These are phyloP conservation scores for Capricornis sumatraensis DNA, from an alignment of 2,113 vertebrate genomes.

Conservation along the genomic window DNA sequence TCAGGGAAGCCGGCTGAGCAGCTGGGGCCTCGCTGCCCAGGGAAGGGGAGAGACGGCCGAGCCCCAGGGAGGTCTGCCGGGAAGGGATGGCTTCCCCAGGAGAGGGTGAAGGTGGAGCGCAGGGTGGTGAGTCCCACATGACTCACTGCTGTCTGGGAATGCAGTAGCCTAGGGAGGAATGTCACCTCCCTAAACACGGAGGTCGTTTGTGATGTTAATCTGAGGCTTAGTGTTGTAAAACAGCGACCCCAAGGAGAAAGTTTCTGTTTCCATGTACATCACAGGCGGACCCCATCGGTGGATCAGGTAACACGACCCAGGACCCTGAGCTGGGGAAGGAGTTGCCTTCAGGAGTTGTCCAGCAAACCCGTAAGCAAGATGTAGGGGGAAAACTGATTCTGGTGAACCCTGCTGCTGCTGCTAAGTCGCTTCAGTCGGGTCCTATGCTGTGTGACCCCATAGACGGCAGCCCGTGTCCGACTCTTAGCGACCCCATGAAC, in stretches of 20 bases:
- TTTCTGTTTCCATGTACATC: neutral
- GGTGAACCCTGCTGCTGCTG: neutral
- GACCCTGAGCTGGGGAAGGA: neutral
- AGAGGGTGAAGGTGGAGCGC: neutral
- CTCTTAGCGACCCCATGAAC: too few relatives aligned
- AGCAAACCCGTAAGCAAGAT: neutral
- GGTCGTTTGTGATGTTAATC: too few relatives aligned
- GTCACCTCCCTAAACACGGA: neutral
- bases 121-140: neutral
- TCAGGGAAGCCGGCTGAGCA: fast-evolving
- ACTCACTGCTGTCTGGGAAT: neutral
- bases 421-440: too few relatives aligned
- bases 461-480: too few relatives aligned
- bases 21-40: neutral
- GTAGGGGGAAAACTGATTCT: too few relatives aligned
- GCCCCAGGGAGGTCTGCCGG: neutral
- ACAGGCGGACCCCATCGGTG: neutral
- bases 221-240: fast-evolving
- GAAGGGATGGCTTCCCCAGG: fast-evolving
- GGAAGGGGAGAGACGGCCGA: neutral
- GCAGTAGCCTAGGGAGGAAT: too few relatives aligned
- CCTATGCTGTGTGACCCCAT: too few relatives aligned
- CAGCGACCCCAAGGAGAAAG: neutral
- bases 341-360: neutral
- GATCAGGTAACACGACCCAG: neutral